Evolutionary conservation across 2,888 invertebrate species (phyloP).

Genomic region (Himalopsyche japonica): DNA sequence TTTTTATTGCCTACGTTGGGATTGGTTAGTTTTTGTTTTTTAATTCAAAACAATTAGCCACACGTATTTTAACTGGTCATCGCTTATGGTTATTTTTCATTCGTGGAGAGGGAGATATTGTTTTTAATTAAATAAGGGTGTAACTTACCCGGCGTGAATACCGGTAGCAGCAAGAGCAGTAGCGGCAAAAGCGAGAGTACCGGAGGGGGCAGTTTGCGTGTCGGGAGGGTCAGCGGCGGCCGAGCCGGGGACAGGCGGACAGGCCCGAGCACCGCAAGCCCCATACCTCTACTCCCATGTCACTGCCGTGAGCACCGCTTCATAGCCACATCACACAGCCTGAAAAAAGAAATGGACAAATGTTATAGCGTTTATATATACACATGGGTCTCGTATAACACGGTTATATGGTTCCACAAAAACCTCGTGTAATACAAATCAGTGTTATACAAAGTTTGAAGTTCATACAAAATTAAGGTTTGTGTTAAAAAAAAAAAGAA

Average conservation of each 20-base stretch:
- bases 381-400: too few relatives aligned
- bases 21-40: too few relatives aligned
- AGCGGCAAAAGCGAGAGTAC: slow-evolving; percentile 58
- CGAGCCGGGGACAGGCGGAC: slow-evolving; percentile 65
- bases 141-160: slow-evolving; percentile 41
- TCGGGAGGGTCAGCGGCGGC: slow-evolving; percentile 62
- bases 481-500: too few relatives aligned
- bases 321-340: slow-evolving; percentile 63
- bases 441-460: too few relatives aligned
- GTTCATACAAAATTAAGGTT: too few relatives aligned
- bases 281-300: slow-evolving; percentile 90
- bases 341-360: slow-evolving; percentile 14
- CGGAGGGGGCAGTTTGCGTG: slow-evolving; percentile 58
- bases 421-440: too few relatives aligned
- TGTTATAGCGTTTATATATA: too few relatives aligned
- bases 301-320: slow-evolving; percentile 75
- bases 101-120: not conserved
- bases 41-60: too few relatives aligned
- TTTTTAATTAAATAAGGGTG: not conserved
- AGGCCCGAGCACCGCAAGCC: slow-evolving; percentile 83
- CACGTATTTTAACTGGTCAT: too few relatives aligned
- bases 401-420: too few relatives aligned
- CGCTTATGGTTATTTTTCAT: too few relatives aligned
- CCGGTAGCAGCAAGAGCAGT: slow-evolving; percentile 55
- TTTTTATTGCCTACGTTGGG: too few relatives aligned